Evolutionary conservation across 2,888 invertebrate species (phyloP), one percentile per base, ranked within the genome.

Genomic region (Catocala sponsa): DNA sequence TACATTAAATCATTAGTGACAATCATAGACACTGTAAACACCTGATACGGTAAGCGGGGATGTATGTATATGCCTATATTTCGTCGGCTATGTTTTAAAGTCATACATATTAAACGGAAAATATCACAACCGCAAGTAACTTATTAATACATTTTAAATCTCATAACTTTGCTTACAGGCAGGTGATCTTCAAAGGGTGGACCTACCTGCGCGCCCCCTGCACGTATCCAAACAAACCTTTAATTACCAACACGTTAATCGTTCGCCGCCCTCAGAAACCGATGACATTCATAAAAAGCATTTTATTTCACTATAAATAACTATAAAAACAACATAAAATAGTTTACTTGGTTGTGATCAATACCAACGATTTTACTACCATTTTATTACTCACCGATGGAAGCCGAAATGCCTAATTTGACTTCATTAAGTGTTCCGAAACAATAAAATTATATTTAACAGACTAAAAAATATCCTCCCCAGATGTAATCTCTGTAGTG

Each of bases 291-390:
- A 92, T 89, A 90, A 91, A 90, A 46, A 91, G 88, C 70, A 79
- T 92, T 94, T 94, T 92, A 92, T 91, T 88, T 72, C 83, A 76
- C 90, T 81, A 94, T 93, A 92, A 94, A 94, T 93, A 92, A 92
- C 92, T 88, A 91, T 93, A 93, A 93, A 94, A 94, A 89, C 79
- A 85, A 86, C 90, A 91, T 94, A 89, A 93, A 94, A 93, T 93
- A 93, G 92, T 89, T 91, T 87, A 91, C 85, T 90, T 83, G 84
- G 76, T 82, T 83, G 85, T 82, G 89, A 92, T 92, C 93, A 89
- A 92, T 92, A 91, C 86, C 81, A 83, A 84, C 84, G 78, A 83
- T 90, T 94, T 93, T 91, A 94, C 82, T 83, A 84, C 87, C 82
- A 86, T 91, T 93, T 84, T 63, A 63, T 94, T 90, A 92, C 87